These are phyloP conservation scores for Timema podura DNA, from an alignment of 2,888 invertebrate genomes.

Conservation along the genomic window DNA sequence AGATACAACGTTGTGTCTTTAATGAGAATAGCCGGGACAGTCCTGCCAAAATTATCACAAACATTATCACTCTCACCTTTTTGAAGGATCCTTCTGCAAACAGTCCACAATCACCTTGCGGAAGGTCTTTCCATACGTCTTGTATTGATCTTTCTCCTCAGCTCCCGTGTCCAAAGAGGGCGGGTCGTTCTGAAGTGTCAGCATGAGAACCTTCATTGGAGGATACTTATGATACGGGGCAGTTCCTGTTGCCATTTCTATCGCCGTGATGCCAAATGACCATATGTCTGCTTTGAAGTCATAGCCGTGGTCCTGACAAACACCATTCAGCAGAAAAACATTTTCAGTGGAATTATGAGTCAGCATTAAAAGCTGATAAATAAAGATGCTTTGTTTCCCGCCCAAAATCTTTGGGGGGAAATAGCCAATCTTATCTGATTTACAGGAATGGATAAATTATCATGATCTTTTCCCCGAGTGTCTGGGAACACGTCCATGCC, in stretches of 20 bases:
- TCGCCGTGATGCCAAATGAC: conserved; percentile 95
- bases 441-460: no score
- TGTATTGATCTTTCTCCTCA: conserved; percentile 97
- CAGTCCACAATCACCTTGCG: conserved; percentile 96
- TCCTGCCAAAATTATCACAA: not conserved
- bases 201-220: conserved; percentile 98
- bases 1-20: not conserved
- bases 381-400: no score
- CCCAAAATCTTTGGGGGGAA: no score
- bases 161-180: conserved; percentile 92
- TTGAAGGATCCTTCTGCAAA: conserved; percentile 91
- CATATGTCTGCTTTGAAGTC: conserved; percentile 96
- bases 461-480: no score
- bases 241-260: conserved; percentile 97
- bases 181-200: conserved; percentile 97
- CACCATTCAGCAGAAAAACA: not conserved
- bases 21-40: not conserved
- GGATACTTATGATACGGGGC: conserved; percentile 99
- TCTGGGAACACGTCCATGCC: no score
- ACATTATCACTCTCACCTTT: conserved; percentile 51
- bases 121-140: conserved; percentile 95
- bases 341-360: no score
- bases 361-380: no score
- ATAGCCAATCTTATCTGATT: no score
- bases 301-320: conserved; percentile 82